A percentile compares a stretch with the other conserved stretches of the same genome.
Evolutionary conservation across 2,797 vertebrate species (phyloP).

Genomic region (Mormyrops boulengeri): DNA sequence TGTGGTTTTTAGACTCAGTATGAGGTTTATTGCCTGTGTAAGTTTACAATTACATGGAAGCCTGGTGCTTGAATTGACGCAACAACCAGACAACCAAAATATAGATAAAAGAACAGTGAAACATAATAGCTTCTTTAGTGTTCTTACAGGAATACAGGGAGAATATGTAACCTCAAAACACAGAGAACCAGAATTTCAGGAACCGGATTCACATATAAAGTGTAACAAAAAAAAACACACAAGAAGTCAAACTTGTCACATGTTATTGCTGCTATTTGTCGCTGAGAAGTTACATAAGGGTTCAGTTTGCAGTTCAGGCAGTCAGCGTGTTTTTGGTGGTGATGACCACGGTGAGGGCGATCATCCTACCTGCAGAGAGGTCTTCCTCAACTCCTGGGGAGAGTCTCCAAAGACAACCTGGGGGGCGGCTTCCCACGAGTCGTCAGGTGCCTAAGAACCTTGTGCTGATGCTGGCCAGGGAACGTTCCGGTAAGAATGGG

Average conservation of each 20-base stretch:
- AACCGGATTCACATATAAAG: neutral
- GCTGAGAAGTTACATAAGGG: neutral
- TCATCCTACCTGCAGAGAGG: constrained; percentile 46
- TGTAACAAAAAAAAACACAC: neutral
- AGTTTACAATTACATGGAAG: neutral
- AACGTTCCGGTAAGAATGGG: constrained; percentile 41
- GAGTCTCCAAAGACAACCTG: constrained; percentile 16
- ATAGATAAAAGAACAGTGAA: neutral
- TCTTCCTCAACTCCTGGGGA: constrained; percentile 15
- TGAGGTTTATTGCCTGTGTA: neutral
- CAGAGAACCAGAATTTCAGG: neutral
- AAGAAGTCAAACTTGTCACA: neutral
- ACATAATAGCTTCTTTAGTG: neutral
- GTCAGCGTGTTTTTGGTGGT: neutral
- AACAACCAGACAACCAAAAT: neutral
- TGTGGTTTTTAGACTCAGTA: neutral
- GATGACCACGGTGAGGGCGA: neutral
- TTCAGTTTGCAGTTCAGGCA: neutral
- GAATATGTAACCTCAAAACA: neutral
- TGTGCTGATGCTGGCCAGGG: neutral
- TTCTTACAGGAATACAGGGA: neutral
- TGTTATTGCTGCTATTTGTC: neutral
- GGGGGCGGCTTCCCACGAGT: neutral
- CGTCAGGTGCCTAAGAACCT: neutral
- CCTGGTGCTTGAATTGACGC: neutral